phyloP scores from a whole-genome alignment of 2,797 vertebrate species.

The Protosalanx chinensis region DNA sequence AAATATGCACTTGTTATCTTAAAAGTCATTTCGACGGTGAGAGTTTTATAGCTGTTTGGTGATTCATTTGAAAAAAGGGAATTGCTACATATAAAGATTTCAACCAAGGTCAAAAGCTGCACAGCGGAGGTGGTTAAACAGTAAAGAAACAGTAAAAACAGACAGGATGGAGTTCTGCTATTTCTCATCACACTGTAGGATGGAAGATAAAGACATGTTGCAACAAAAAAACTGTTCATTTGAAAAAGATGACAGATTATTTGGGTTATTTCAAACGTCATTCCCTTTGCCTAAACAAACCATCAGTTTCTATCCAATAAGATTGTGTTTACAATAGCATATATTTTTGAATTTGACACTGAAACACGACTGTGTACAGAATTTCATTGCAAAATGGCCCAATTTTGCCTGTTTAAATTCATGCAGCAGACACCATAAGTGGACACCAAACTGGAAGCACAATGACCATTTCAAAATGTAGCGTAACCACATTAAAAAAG shows the following conservation, averaged over 20 bases:
- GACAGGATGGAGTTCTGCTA: constrained; percentile 14
- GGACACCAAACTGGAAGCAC: constrained; percentile 67
- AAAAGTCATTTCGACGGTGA: constrained; percentile 8
- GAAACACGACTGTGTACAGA: constrained; percentile 73
- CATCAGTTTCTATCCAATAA: background rate
- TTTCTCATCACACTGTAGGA: constrained; percentile 26
- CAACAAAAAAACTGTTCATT: background rate
- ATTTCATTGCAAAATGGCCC: constrained; percentile 32
- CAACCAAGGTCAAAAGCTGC: constrained; percentile 42
- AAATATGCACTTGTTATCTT: constrained; percentile 33
- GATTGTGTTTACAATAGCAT: background rate
- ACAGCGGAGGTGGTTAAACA: constrained; percentile 31
- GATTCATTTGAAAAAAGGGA: constrained; percentile 33
- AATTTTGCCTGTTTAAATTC: constrained; percentile 52
- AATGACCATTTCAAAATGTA: constrained; percentile 56
- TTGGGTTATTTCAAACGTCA: background rate
- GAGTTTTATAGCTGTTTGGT: constrained; percentile 40
- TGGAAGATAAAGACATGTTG: background rate
- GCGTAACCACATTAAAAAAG: constrained; percentile 49
- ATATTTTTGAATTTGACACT: constrained; percentile 34
- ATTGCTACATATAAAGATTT: constrained; percentile 55
- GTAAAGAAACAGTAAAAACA: constrained; percentile 26
- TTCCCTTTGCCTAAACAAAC: background rate
- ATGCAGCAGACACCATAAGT: constrained; percentile 67
- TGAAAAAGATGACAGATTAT: background rate